Conservation (phyloP, 2,797 vertebrate species). For the Acanthurus lineatus region DNA sequence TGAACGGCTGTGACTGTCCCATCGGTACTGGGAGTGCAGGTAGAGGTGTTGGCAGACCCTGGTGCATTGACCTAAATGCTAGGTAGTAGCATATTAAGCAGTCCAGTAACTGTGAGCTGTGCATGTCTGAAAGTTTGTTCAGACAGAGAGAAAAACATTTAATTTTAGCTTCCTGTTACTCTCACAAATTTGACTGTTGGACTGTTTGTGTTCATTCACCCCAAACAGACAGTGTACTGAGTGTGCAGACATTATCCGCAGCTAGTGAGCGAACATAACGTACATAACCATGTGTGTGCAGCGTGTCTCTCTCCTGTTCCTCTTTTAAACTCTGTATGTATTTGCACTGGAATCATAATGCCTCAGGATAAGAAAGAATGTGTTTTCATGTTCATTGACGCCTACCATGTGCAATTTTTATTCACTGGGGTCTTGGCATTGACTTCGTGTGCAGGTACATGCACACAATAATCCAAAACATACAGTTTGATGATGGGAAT, state of each 20-base stretch:
- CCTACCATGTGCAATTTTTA: neutral
- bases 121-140: constrained; percentile 34
- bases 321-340: neutral
- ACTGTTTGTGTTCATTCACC: constrained; percentile 19
- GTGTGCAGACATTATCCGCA: constrained; percentile 2
- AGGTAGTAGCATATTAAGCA: constrained; percentile 66
- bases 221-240: neutral
- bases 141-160: constrained; percentile 34
- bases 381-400: constrained; percentile 11
- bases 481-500: neutral
- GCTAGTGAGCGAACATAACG: neutral
- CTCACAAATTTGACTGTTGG: constrained; percentile 5
- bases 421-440: neutral
- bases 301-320: neutral
- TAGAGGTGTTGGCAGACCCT: constrained; percentile 44
- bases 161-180: constrained; percentile 8
- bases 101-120: constrained; percentile 41
- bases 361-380: neutral
- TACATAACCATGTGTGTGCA: neutral
- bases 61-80: constrained; percentile 55
- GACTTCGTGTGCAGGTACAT: neutral
- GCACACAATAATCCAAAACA: neutral
- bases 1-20: constrained; percentile 61
- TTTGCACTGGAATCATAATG: neutral
- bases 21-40: constrained; percentile 54